Evolutionary conservation across 2,113 vertebrate genomes (phyloP).

Genomic region (Willisornis vidua): DNA sequence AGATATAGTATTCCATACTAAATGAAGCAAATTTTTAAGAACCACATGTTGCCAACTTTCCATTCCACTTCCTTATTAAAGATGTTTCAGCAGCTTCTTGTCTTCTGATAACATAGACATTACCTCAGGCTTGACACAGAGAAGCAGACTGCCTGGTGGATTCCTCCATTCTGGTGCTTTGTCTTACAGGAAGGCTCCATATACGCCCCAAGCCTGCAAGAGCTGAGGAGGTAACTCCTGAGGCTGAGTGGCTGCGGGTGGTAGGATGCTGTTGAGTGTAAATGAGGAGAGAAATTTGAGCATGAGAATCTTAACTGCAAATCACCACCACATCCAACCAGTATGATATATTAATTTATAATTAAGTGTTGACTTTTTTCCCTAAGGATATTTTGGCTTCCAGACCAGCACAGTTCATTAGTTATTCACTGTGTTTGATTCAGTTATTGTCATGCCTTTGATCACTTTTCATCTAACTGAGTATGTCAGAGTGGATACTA

Average conservation of each 20-base stretch:
- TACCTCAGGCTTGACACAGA: not conserved
- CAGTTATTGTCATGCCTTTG: constrained; percentile 17
- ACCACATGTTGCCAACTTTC: not conserved
- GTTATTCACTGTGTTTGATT: constrained; percentile 4
- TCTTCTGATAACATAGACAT: not conserved
- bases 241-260: not conserved
- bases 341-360: constrained; percentile 19
- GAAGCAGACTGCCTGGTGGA: not conserved
- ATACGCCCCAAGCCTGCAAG: not conserved
- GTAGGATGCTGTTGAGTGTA: not conserved
- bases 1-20: not conserved
- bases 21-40: not conserved
- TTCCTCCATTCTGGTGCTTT: not conserved
- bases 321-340: not conserved
- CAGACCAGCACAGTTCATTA: constrained; percentile 10
- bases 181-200: not conserved
- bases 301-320: not conserved
- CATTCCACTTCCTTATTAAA: not conserved
- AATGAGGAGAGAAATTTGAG: constrained; percentile 14
- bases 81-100: not conserved
- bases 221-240: not conserved
- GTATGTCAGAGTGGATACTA: not conserved
- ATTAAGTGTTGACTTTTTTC: constrained; percentile 30
- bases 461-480: constrained; percentile 13
- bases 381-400: constrained; percentile 13